Conservation (phyloP, 1,140 invertebrate species). For the Pteromalus puparum region DNA sequence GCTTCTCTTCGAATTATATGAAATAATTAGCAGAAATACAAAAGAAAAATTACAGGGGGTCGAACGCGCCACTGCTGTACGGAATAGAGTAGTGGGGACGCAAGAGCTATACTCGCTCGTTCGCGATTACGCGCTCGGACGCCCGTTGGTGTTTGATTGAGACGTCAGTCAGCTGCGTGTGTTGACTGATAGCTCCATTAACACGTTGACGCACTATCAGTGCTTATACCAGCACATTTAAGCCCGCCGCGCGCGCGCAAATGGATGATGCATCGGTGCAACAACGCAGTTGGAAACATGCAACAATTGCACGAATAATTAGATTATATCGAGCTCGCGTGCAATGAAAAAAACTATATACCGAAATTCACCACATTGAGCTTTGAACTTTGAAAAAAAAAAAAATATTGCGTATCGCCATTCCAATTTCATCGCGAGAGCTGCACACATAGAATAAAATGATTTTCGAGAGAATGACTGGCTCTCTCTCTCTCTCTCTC, state of each 20-base stretch:
- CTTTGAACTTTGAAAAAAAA: too few relatives aligned
- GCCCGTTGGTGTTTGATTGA: conserved; percentile 67
- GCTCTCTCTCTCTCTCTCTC: too few relatives aligned
- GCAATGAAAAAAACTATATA: neutral
- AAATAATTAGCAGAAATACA: neutral
- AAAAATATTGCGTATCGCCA: too few relatives aligned
- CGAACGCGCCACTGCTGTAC: too few relatives aligned
- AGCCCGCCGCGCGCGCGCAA: neutral
- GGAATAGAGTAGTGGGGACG: neutral
- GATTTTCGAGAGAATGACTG: conserved; percentile 20
- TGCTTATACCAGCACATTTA: conserved; percentile 60
- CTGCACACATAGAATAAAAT: conserved; percentile 32
- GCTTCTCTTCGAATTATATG: neutral
- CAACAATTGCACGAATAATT: neutral
- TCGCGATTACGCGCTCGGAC: conserved; percentile 58
- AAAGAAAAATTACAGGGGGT: neutral
- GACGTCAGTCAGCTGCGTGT: conserved; percentile 66
- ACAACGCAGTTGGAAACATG: conserved; percentile 8
- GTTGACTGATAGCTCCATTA: conserved; percentile 70
- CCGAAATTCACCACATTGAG: neutral
- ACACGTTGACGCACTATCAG: conserved; percentile 65
- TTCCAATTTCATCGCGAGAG: neutral
- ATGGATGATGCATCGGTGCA: neutral
- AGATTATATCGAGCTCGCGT: neutral
- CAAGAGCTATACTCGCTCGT: neutral